phyloP scores from a whole-genome alignment of 92 coral and sea anemone species.

The Palythoa grandis region DNA sequence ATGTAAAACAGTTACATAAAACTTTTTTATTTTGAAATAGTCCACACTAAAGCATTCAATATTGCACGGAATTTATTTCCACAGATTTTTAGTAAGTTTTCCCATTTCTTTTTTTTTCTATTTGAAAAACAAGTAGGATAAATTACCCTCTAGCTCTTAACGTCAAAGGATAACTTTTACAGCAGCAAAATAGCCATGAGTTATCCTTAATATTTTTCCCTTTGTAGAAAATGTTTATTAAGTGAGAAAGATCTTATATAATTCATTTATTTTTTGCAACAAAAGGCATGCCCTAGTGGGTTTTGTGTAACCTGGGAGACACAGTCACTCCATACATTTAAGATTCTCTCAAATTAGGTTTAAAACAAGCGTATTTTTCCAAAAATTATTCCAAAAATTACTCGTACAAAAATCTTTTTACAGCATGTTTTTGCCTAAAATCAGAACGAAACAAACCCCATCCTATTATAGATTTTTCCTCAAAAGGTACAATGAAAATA shows the following conservation, averaged over 20 bases:
- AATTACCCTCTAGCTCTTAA: too few relatives aligned
- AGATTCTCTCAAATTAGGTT: background rate
- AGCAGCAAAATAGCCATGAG: too few relatives aligned
- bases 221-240: background rate
- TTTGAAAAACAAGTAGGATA: too few relatives aligned
- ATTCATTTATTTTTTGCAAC: background rate
- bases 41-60: too few relatives aligned
- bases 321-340: too few relatives aligned
- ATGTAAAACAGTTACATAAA: too few relatives aligned
- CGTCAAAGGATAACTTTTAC: background rate
- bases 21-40: too few relatives aligned
- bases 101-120: too few relatives aligned
- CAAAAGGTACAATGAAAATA: constrained; percentile 5
- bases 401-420: background rate
- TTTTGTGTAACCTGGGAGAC: constrained; percentile 17
- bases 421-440: background rate
- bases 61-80: too few relatives aligned
- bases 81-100: too few relatives aligned
- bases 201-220: background rate
- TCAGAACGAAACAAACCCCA: background rate
- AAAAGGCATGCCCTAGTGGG: constrained; percentile 1
- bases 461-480: background rate
- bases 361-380: background rate
- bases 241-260: background rate
- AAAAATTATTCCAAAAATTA: background rate